Conservation (phyloP, 2,797 vertebrate genomes). For the Yasuhikotakia modesta region DNA sequence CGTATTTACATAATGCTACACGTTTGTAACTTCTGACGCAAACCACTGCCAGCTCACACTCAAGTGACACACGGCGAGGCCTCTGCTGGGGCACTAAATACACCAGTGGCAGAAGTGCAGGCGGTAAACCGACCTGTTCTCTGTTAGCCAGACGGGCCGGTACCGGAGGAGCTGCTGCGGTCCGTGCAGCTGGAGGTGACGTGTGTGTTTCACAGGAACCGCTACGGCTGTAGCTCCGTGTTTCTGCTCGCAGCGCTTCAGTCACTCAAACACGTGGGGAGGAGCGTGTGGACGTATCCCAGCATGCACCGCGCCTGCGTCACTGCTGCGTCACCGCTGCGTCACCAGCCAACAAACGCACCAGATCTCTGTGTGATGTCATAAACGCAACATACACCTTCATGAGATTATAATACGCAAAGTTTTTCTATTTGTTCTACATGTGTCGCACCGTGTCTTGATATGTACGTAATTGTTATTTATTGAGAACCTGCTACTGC, state of each 20-base stretch:
- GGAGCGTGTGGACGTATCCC: constrained; percentile 41
- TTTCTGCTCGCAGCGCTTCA: constrained; percentile 37
- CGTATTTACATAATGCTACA: no score
- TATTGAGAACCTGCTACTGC: no score
- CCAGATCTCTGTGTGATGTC: no score
- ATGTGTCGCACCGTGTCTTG: no score
- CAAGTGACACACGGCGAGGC: constrained; percentile 1
- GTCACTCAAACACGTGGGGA: constrained; percentile 57
- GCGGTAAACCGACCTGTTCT: not conserved
- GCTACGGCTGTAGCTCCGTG: constrained; percentile 27
- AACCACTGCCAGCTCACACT: not conserved
- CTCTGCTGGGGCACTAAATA: not conserved
- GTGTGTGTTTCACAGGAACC: not conserved
- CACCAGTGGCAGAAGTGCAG: not conserved
- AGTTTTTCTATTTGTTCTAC: no score
- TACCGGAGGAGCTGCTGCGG: not conserved
- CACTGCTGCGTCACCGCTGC: not conserved
- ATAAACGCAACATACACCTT: no score
- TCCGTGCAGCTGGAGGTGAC: no score
- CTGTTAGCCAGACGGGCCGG: not conserved
- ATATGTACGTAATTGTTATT: no score
- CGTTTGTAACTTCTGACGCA: not conserved
- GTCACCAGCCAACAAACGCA: not conserved
- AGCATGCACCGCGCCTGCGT: constrained; percentile 3
- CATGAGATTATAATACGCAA: no score